Percentiles rank a stretch among this genome's conserved stretches.
These are phyloP conservation scores for Frankliniella intonsa DNA, from an alignment of 2,888 invertebrate genomes.

Conservation along the genomic window DNA sequence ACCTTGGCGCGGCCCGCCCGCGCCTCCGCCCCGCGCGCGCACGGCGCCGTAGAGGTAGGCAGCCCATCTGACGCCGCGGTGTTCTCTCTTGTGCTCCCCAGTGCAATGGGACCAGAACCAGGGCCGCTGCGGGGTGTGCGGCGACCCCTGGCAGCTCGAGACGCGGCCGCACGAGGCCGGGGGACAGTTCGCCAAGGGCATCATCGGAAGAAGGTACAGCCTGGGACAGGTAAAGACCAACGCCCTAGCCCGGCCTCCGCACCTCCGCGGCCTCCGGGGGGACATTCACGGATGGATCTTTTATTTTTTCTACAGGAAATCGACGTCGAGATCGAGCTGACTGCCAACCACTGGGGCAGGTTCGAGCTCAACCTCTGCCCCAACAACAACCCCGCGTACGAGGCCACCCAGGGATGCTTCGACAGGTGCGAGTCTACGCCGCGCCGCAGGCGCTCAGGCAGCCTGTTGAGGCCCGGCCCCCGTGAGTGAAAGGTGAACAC, in stretches of 20 bases:
- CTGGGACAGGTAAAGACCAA: constrained; percentile 64
- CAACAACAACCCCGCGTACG: constrained; percentile 71
- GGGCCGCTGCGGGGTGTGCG: constrained; percentile 86
- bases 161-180: constrained; percentile 88
- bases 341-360: constrained; percentile 83
- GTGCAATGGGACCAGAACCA: constrained; percentile 83
- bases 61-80: constrained; percentile 34
- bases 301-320: constrained; percentile 57
- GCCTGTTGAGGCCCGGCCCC: background rate
- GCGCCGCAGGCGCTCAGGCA: background rate
- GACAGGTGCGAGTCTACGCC: constrained; percentile 53
- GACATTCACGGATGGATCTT: background rate
- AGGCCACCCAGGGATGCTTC: constrained; percentile 78
- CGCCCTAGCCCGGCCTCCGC: too few relatives aligned
- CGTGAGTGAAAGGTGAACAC: background rate
- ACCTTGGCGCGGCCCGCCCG: too few relatives aligned
- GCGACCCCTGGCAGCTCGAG: constrained; percentile 69
- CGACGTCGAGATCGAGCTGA: constrained; percentile 79
- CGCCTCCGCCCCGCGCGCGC: constrained; percentile 26
- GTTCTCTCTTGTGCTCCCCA: constrained; percentile 44
- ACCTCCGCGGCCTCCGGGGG: too few relatives aligned
- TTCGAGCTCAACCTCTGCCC: constrained; percentile 83
- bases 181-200: constrained; percentile 79
- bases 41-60: constrained; percentile 28
- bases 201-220: constrained; percentile 73